A percentile compares a stretch with the other conserved stretches of the same genome.
Conservation (phyloP, 2,797 vertebrate species). For the Platalea minor region DNA sequence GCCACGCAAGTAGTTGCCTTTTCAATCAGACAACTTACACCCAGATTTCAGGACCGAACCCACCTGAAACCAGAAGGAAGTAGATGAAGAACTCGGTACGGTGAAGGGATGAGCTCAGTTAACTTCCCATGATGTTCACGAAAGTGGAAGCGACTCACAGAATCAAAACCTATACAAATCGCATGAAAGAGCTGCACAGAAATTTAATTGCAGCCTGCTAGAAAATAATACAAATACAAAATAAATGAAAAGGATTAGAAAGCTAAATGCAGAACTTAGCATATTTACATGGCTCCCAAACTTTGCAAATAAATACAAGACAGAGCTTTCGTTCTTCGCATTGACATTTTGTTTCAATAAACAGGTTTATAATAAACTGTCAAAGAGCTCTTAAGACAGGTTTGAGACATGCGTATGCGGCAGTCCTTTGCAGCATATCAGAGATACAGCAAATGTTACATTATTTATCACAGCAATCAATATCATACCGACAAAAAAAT, state of each 20-base stretch:
- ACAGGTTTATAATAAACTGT: not conserved
- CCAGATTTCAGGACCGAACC: not conserved
- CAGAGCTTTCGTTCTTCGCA: not conserved
- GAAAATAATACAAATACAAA: not conserved
- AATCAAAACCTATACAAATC: not conserved
- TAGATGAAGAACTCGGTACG: not conserved
- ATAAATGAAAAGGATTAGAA: not conserved
- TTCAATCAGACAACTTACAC: not conserved
- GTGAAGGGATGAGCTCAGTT: not conserved
- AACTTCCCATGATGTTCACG: not conserved
- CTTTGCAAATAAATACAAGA: not conserved
- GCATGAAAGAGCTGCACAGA: not conserved
- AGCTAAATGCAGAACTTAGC: not conserved
- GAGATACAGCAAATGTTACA: constrained; percentile 3
- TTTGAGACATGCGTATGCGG: not conserved
- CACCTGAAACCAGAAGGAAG: not conserved
- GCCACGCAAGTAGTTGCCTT: not conserved
- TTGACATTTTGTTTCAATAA: not conserved
- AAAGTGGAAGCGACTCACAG: not conserved
- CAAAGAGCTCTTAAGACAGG: not conserved
- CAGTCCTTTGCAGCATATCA: not conserved
- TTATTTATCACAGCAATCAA: constrained; percentile 26
- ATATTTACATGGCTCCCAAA: not conserved
- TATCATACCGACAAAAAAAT: not conserved
- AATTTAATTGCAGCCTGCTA: not conserved